Percentiles rank a stretch among this genome's conserved stretches.
Evolutionary conservation across 2,888 invertebrate genomes (phyloP).

Genomic region (Stegophylla sp.): DNA sequence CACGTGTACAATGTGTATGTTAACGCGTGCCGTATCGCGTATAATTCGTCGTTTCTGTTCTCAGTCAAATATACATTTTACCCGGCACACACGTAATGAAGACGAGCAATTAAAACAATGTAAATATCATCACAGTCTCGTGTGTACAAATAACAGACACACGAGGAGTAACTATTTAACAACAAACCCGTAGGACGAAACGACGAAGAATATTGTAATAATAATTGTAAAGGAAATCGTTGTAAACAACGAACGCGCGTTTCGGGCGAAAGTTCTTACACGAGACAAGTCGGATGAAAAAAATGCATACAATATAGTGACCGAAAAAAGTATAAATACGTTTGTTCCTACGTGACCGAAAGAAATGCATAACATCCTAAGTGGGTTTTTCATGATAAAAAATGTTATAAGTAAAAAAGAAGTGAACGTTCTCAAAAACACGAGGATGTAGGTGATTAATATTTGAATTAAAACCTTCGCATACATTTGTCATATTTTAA

Average conservation of each 20-base stretch:
- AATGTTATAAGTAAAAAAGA: too few relatives aligned
- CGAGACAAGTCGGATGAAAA: too few relatives aligned
- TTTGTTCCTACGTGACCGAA: too few relatives aligned
- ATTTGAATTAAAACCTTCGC: too few relatives aligned
- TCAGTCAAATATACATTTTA: not conserved
- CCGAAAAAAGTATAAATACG: too few relatives aligned
- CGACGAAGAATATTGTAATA: conserved; percentile 3
- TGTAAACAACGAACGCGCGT: conserved; percentile 13
- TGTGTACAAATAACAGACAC: not conserved
- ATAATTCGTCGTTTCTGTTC: not conserved
- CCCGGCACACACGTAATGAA: not conserved
- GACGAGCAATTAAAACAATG: conserved; percentile 21
- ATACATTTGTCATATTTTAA: too few relatives aligned
- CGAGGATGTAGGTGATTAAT: too few relatives aligned
- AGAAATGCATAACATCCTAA: too few relatives aligned
- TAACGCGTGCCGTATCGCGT: not conserved
- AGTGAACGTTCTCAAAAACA: too few relatives aligned
- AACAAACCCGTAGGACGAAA: conserved; percentile 1
- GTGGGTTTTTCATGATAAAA: too few relatives aligned
- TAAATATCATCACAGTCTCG: not conserved
- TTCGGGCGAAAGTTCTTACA: too few relatives aligned
- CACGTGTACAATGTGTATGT: not conserved
- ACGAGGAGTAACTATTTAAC: not conserved
- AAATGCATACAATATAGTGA: too few relatives aligned
- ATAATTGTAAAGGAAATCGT: not conserved